phyloP scores from a whole-genome alignment of 1,140 invertebrate species.

The Scaptomyza graminum region DNA sequence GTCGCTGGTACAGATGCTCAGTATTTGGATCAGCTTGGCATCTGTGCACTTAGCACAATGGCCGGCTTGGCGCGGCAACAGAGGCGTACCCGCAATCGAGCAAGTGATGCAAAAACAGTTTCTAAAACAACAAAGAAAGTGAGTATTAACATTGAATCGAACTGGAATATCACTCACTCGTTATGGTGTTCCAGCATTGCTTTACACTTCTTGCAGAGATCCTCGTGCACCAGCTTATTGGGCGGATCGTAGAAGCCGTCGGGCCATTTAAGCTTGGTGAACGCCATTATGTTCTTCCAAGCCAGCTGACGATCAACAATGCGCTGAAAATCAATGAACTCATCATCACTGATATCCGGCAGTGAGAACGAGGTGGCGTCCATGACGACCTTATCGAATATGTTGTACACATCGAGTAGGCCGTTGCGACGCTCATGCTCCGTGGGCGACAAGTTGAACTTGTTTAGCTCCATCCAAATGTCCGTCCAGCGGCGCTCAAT shows the following conservation, averaged over 20 bases:
- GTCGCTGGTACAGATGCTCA: slow-evolving; percentile 78
- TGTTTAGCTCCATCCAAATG: slow-evolving; percentile 78
- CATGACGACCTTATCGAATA: slow-evolving; percentile 80
- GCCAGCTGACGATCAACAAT: slow-evolving; percentile 77
- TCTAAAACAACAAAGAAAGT: slow-evolving; percentile 26
- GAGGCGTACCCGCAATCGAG: slow-evolving; percentile 78
- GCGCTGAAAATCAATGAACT: slow-evolving; percentile 78
- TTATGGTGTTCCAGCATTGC: slow-evolving; percentile 76
- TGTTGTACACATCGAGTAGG: slow-evolving; percentile 77
- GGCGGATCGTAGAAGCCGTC: slow-evolving; percentile 78
- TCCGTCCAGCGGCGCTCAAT: slow-evolving; percentile 80
- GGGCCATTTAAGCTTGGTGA: slow-evolving; percentile 78
- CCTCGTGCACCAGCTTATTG: slow-evolving; percentile 75
- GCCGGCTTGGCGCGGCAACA: slow-evolving; percentile 62
- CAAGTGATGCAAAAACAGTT: slow-evolving; percentile 83
- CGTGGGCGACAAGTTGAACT: slow-evolving; percentile 77
- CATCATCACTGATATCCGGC: slow-evolving; percentile 75
- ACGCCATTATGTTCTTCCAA: slow-evolving; percentile 83
- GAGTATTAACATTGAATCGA: background rate
- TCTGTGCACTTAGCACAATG: slow-evolving; percentile 79
- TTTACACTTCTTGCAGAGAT: slow-evolving; percentile 78
- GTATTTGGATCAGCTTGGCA: slow-evolving; percentile 76
- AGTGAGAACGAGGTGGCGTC: slow-evolving; percentile 77
- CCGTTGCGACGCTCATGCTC: slow-evolving; percentile 75
- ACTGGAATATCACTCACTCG: slow-evolving; percentile 62